Conservation (phyloP, 2,888 invertebrate genomes). For the Baccha elongata region DNA sequence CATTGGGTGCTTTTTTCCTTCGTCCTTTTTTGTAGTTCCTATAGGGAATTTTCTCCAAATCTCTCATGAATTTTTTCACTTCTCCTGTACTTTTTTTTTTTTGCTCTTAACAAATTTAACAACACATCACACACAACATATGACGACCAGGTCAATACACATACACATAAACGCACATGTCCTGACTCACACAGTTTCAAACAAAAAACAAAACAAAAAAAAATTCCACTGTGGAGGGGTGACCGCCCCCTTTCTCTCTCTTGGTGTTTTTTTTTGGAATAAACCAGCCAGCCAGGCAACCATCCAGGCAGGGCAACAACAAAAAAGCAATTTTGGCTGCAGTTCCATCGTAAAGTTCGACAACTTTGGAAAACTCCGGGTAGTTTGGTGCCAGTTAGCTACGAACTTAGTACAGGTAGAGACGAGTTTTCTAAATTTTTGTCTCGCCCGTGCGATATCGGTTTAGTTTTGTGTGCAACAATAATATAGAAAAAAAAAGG, state of each 20-base stretch:
- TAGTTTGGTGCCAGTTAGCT: constrained; percentile 83
- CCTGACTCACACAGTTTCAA: constrained; percentile 49
- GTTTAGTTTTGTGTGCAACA: constrained; percentile 72
- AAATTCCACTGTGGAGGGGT: constrained; percentile 69
- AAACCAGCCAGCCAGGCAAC: constrained; percentile 65
- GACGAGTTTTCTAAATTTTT: constrained; percentile 81
- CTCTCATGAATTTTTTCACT: constrained; percentile 52
- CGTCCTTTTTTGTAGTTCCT: constrained; percentile 45
- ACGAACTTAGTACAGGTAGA: constrained; percentile 83
- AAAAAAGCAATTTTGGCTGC: constrained; percentile 79
- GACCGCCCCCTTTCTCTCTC: constrained; percentile 76
- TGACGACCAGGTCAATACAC: constrained; percentile 64
- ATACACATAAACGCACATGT: constrained; percentile 38
- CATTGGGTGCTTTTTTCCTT: constrained; percentile 44
- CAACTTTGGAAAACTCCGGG: constrained; percentile 83
- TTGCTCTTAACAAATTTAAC: constrained; percentile 45
- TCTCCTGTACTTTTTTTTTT: constrained; percentile 26
- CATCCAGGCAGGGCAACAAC: constrained; percentile 66
- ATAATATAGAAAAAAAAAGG: constrained; percentile 66
- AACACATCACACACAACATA: constrained; percentile 71
- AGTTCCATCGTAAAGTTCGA: constrained; percentile 82
- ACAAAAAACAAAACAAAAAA: too few species aligned
- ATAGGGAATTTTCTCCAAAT: constrained; percentile 59
- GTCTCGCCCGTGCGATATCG: constrained; percentile 78
- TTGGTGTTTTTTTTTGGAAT: constrained; percentile 40